Evolutionary conservation across 2,888 invertebrate species (phyloP), one percentile per base, ranked within the genome.

Genomic region (Pheosia gnoma): DNA sequence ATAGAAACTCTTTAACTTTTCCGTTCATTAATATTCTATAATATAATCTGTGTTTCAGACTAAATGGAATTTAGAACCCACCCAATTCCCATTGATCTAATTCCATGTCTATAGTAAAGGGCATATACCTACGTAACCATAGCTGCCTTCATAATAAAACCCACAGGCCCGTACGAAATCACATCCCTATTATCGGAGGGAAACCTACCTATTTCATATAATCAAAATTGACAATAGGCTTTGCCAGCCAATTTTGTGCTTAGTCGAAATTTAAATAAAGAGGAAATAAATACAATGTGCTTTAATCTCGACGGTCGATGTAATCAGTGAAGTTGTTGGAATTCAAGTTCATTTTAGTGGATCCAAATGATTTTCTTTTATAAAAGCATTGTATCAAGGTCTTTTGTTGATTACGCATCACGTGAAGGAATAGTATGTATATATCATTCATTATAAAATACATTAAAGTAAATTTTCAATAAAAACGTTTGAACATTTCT

Each of bases 191-290:
- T 39, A 55, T 55, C n/a, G 39, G 9, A 6, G n/a, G 11, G 6
- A 39, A 39, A 39, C 5, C 39, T 39, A 55, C 5, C 39, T 39
- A 55, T 55, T 55, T 13, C 39, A 7, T 6, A 55, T 43, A 59
- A 59, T 51, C 53, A n/a, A 36, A 53, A 59, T 38, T 41, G 43
- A 53, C 53, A 52, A 53, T 25, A 62, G 61, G 59, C 56, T 55
- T 58, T 54, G 36, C 52, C 37, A 41, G 49, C 57, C 65, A 54
- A 62, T 56, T 64, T 41, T 37, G 51, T 36, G 61, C 63, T 62
- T 61, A 63, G 63, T 68, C 59, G 62, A 62, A 65, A 59, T 68
- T 65, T 58, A 66, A 65, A 68, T 68, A 63, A 65, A 68, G 60
- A 62, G 54, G 47, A 11, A 47, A 47, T 4, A 47, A 47, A 47